Base-by-base conservation (phyloP, 2,888 invertebrate species). In the Epirrhoe tristata region DNA sequence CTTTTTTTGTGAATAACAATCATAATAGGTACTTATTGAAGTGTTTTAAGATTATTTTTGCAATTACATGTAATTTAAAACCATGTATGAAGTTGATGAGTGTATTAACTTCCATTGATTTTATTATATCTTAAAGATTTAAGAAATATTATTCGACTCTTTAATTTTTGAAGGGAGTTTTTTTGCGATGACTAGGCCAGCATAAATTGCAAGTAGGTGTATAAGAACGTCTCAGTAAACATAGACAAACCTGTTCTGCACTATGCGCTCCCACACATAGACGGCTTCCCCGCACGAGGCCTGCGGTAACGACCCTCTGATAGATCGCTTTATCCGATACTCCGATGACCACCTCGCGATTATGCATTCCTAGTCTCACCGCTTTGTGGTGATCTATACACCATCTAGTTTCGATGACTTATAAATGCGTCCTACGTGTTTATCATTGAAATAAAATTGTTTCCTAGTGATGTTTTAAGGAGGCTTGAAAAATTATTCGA, bases 311-410 rank as follows among this genome's bases (percentile, higher is more conserved):
- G 80, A 85, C 83, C 82, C 81, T 82, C 75, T 80, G 86, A 87
- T 89, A 88, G 86, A 89, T 90, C 87, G 89, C 88, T 88, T 89
- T 86, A 91, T 88, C 82, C 81, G 91, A 92, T 90, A 90, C 86
- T 81, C 72, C 73, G 78, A 81, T 80, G 77, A 81, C 82, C 83
- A 81, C 81, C 77, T 77, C 73, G 69, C 80, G 81, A 77, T 80
- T 80, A 82, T 83, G 79, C 76, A 75, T 76, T 75, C 80, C 81
- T 81, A 75, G 81, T 83, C 75, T 66, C 67, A 75, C 78, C 76
- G 68, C 76, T 77, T 71, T 72, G 74, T 71, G 68, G 71, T 74
- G 69, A 69, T 68, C 60, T 72, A 52, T 57, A 34, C 39, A 32
- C 34, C 36, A 57, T 43, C 46, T 14, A 51, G 61, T 66, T 53